Evolutionary conservation across 2,797 vertebrate species (phyloP).

Genomic region (Eulemur albifrons): DNA sequence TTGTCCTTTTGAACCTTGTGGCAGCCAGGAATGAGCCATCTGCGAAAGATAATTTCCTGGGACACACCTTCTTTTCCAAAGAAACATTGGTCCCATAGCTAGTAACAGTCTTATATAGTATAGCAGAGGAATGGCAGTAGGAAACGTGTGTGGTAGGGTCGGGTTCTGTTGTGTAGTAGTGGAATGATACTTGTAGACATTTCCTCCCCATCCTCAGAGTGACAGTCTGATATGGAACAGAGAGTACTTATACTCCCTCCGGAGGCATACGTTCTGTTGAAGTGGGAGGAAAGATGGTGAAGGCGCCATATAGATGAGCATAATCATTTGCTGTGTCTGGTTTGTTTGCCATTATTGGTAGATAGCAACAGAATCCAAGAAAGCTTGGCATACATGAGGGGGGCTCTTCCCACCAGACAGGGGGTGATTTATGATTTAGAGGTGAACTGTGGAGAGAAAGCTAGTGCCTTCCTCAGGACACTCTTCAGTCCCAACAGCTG

Average conservation of each 20-base stretch:
- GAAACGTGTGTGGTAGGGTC: not conserved
- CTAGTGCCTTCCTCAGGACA: not conserved
- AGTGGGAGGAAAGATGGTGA: no score
- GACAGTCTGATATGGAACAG: not conserved
- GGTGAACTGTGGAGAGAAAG: not conserved
- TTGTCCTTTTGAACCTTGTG: not conserved
- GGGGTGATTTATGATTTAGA: not conserved
- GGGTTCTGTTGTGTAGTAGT: not conserved
- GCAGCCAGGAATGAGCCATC: not conserved
- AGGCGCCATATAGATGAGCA: not conserved
- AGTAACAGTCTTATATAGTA: not conserved
- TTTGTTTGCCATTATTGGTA: not conserved
- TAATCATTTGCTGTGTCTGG: not conserved
- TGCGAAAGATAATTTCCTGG: not conserved
- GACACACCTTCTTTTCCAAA: not conserved
- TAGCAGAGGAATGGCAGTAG: not conserved
- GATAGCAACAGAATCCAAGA: not conserved
- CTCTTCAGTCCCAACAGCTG: not conserved
- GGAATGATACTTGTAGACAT: not conserved
- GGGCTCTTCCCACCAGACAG: not conserved
- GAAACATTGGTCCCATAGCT: not conserved
- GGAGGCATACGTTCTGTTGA: not conserved
- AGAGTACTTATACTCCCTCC: not conserved
- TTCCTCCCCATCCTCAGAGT: no score
- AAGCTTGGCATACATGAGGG: not conserved